Base-by-base conservation (phyloP, 2,113 vertebrate species). In the Tragelaphus buxtoni region DNA sequence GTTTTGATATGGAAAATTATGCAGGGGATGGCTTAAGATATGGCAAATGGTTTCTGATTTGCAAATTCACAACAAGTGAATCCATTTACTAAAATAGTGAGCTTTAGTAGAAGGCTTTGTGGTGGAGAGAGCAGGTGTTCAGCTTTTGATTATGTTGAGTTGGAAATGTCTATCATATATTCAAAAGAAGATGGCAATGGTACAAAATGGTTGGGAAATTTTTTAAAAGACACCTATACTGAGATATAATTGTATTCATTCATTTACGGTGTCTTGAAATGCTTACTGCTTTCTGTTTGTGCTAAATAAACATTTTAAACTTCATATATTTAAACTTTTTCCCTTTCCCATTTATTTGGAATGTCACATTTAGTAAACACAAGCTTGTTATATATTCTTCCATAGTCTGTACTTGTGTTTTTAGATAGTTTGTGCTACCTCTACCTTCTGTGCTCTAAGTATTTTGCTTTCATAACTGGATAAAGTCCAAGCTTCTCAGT, bases 191-290 rank as follows among this genome's bases (percentile, higher is more conserved):
- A 77, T 30, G 4, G 17, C 42, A 92, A 39, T 91, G 32, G 5
- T 22, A 65, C 13, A 16, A 42, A 42, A 1, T n/a, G 12, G 9
- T 83, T 72, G 82, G 61, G 20, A 53, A 80, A 55, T 35, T 74
- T 84, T n/a, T 84, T 18, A 18, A 85, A 86, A 86, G 17, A 0
- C 12, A 51, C 35, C 5, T n/a, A 5, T 30, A 61, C 45, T 39
- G 30, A 28, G 11, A 69, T 45, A 45, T 39, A 30, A 30, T 82
- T 17, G 17, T 65, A 63, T 51, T 30, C 32, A 8, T 90, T 60
- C 5, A 0, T 42, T 51, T n/a, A 32, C 0, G 0, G 2, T 7
- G 4, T 20, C 30, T 92, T 92, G 7, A 58, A 49, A 45, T 56
- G 51, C 24, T 53, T 26, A 56, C 2, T 65, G 24, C 24, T 53